phyloP scores from a whole-genome alignment of 2,113 vertebrate species.

The Cyphomyrus plagiostoma region DNA sequence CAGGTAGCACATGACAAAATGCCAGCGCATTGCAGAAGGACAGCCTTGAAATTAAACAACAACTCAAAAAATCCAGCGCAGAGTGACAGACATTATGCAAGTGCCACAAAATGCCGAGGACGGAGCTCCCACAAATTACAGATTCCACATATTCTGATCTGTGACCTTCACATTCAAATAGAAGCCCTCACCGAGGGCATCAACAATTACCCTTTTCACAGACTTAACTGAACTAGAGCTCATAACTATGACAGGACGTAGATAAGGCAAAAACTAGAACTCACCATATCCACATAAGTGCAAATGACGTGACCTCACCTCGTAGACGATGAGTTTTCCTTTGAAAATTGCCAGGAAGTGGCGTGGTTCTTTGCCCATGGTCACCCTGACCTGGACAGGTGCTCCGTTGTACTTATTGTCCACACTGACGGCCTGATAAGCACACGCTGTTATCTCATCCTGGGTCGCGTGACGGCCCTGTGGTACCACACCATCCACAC shows the following conservation, averaged over 20 bases:
- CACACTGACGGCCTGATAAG: slow-evolving; percentile 73
- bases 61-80: background rate
- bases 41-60: background rate
- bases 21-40: background rate
- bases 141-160: background rate
- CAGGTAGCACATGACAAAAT: background rate
- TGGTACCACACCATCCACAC: background rate
- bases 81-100: background rate
- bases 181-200: background rate
- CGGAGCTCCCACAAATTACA: background rate
- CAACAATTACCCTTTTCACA: background rate
- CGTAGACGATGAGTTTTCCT: slow-evolving; percentile 74
- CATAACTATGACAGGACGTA: background rate
- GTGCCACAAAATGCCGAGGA: background rate
- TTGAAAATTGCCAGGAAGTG: slow-evolving; percentile 87
- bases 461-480: slow-evolving; percentile 76
- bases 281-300: background rate
- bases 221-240: background rate
- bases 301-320: slow-evolving; percentile 53
- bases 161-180: background rate
- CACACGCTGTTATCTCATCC: slow-evolving; percentile 77
- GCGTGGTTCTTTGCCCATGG: slow-evolving; percentile 82
- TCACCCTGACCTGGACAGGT: slow-evolving; percentile 78
- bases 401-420: slow-evolving; percentile 71
- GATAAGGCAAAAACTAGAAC: background rate